Conservation (phyloP, 2,113 vertebrate genomes). For the Tauraco erythrolophus region DNA sequence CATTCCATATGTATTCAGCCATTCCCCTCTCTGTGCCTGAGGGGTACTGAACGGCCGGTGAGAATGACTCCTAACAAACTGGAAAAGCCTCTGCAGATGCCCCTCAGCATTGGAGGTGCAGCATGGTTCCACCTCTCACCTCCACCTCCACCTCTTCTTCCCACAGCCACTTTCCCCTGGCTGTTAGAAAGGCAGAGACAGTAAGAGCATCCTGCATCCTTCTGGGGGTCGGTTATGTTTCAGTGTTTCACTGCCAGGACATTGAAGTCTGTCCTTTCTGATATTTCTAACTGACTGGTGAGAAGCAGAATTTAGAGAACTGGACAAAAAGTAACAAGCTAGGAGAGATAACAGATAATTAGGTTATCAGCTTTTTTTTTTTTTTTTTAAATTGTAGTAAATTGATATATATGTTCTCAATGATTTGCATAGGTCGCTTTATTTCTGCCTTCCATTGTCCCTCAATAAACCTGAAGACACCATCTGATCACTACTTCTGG, state of each 20-base stretch:
- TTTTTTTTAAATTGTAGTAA: not conserved
- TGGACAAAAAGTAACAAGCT: slow-evolving; percentile 5
- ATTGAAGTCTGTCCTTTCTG: not conserved
- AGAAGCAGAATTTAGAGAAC: slow-evolving; percentile 2
- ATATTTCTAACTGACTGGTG: not conserved
- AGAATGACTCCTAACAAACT: slow-evolving; percentile 16
- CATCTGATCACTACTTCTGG: not conserved
- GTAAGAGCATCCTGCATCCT: not conserved
- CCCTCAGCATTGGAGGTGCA: not conserved
- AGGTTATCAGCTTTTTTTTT: not conserved
- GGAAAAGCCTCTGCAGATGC: not conserved
- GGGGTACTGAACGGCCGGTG: not conserved
- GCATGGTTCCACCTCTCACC: not conserved
- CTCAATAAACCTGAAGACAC: slow-evolving; percentile 58
- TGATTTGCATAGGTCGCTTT: not conserved
- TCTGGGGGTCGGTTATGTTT: not conserved
- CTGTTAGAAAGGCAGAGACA: not conserved
- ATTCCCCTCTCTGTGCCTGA: not conserved
- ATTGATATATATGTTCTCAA: not conserved
- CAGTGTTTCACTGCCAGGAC: not conserved
- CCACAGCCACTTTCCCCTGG: not conserved
- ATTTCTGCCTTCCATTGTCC: not conserved
- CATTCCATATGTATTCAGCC: not conserved
- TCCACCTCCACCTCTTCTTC: not conserved
- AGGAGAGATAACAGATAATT: not conserved